Evolutionary conservation across 2,888 invertebrate species (phyloP).

Genomic region (Lepidocyrtoides sp.): DNA sequence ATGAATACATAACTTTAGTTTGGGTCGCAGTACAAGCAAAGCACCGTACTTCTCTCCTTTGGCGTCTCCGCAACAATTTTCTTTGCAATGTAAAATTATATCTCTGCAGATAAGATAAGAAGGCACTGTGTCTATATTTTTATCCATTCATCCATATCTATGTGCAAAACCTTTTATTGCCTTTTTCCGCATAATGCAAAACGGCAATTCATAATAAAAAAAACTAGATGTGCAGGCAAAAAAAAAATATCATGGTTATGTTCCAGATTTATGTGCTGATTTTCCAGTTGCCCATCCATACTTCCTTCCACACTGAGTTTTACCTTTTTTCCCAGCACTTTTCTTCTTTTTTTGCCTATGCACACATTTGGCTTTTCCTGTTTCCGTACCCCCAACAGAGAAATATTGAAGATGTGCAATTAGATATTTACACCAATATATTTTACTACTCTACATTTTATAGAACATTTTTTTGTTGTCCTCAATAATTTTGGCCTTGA

Average conservation of each 20-base stretch:
- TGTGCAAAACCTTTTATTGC: background rate
- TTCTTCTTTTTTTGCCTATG: background rate
- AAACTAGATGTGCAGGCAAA: too few relatives aligned
- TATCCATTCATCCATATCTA: too few relatives aligned
- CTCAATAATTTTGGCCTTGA: too few relatives aligned
- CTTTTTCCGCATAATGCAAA: background rate
- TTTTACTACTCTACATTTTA: background rate
- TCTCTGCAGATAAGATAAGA: background rate
- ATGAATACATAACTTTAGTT: too few relatives aligned
- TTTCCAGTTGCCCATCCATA: background rate
- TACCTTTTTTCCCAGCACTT: background rate
- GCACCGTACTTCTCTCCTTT: background rate
- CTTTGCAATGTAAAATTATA: background rate
- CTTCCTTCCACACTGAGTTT: background rate
- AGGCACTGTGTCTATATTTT: background rate
- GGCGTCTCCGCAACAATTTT: background rate
- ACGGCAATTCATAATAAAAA: background rate
- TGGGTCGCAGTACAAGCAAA: too few relatives aligned
- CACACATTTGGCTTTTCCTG: background rate
- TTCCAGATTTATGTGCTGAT: background rate
- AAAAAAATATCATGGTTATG: background rate
- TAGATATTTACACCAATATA: background rate
- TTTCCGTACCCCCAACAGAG: background rate
- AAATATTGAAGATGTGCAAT: conserved; percentile 1
- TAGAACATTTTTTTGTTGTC: too few relatives aligned